phyloP scores from a whole-genome alignment of 2,888 invertebrate genomes.

The Lymantria monacha region DNA sequence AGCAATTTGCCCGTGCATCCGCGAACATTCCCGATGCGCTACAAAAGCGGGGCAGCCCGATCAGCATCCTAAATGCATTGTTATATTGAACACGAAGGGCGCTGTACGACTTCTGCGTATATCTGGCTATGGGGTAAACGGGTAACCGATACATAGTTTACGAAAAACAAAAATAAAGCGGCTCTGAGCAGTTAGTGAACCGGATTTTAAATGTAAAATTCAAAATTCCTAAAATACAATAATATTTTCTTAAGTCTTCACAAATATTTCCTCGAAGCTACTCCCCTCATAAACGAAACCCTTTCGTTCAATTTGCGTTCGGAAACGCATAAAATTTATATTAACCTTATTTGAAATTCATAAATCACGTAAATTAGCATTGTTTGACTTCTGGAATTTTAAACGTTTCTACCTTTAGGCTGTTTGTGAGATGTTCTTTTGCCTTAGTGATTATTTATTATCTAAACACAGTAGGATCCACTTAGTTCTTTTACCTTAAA shows the following conservation, averaged over 20 bases:
- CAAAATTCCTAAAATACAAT: background rate
- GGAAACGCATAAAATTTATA: slow-evolving; percentile 33
- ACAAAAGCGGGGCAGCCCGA: too few relatives aligned
- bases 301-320: slow-evolving; percentile 27
- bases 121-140: too few relatives aligned
- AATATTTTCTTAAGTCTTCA: slow-evolving; percentile 1
- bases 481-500: too few relatives aligned
- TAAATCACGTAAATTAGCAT: slow-evolving; percentile 50
- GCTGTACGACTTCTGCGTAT: too few relatives aligned
- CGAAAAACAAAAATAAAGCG: too few relatives aligned
- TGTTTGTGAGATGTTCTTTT: slow-evolving; percentile 35
- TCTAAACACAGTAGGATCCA: slow-evolving; percentile 1
- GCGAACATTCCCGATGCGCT: too few relatives aligned
- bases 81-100: too few relatives aligned
- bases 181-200: too few relatives aligned
- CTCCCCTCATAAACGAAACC: slow-evolving; percentile 27
- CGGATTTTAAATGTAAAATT: background rate
- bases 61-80: too few relatives aligned
- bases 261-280: slow-evolving; percentile 4
- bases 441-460: slow-evolving; percentile 19
- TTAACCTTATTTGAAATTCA: slow-evolving; percentile 47
- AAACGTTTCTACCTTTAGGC: slow-evolving; percentile 36
- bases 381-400: slow-evolving; percentile 44
- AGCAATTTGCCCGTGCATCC: too few relatives aligned
- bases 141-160: too few relatives aligned